Base-by-base conservation (phyloP, 1,140 invertebrate species). In the Caenorhabditis inopinata region DNA sequence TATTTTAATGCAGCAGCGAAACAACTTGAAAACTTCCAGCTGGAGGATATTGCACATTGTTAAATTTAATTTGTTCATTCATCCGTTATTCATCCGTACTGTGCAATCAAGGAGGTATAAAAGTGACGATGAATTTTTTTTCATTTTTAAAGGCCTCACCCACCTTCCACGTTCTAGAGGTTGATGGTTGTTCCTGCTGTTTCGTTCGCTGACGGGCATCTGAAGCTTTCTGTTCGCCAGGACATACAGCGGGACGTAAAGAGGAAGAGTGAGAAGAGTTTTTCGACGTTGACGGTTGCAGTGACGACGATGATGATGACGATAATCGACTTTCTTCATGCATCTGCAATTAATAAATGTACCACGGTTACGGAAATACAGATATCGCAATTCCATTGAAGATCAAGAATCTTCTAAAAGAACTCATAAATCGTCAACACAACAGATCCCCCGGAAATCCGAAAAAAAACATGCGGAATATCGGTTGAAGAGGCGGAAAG, bases 281-380 rank as follows among this genome's bases (percentile, higher is more conserved):
- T n/a, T 29, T 32, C 32, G 58, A 68, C 2, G 58, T 68, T 9
- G 58, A 68, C 11, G 58, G 58, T 35, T 32, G 51, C 2, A 38
- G 58, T 68, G 58, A 68, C 38, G 58, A 68, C 23, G 58, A 38
- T 68, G 38, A 16, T 68, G 58, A 68, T 68, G 58, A 68, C 23
- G 58, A 38, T 68, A 68, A 16, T 68, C 58, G 35, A 12, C 58
- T 38, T 35, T 68, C 25, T 68, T 38, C 32, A 68, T 68, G n/a
- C 58, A 68, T 68, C 58, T 68, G 58, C 6, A 68, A 68, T 7
- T 42, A 42, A 42, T 7, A 68, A 68, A 29, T 1, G 1, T 5
- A 62, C 14, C 2, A 32, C 9, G 49, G 6, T n/a, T n/a, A n/a
- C n/a, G n/a, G n/a, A n/a, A n/a, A n/a, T n/a, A n/a, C n/a, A n/a